Base-by-base conservation (phyloP, 92 coral and sea anemone species). In the Palythoa grandiflora region DNA sequence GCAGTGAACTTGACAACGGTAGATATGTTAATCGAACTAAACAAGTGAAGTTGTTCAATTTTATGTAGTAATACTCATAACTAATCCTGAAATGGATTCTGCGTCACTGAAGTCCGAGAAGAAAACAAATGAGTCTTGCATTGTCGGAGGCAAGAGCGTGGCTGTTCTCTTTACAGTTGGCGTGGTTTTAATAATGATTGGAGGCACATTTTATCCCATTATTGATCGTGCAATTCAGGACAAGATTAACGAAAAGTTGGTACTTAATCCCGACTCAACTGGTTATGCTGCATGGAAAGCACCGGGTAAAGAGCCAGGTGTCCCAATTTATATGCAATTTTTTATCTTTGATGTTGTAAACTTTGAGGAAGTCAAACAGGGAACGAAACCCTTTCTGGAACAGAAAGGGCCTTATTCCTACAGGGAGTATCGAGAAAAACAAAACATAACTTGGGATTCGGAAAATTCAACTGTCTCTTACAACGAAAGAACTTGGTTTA, bases 391-490 rank as follows among this genome's bases (percentile, higher is more conserved):
- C 16, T 19, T 47, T 28, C 89, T 96, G 13, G 83, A 44, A 3
- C 93, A 96, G 79, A 95, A 71, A 80, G 99, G 99, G 35, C 99
- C 99, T 3, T 96, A 95, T 66, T 96, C 99, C 0, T 96, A 96
- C 85, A 83, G 92, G 35, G 99, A 96, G 75, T 91, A 87, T 87
- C 83, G 97, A 59, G 89, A 86, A 20, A 96, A 96, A 71, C 83
- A 87, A 35, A 92, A 96, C 75, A 88, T 96, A 1, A 77, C 94
- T n/a, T 95, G 99, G 98, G 84, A 94, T 17, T 59, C 80, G 7
- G 75, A 81, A 28, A 89, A 83, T 52, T 85, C 90, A 38, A 87
- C 94, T 2, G 98, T 96, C 12, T 86, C 93, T 3, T 96, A 96
- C 93, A 93, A 96, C 76, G 94, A 96, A 86, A 78, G 89, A 77